Percentiles rank a stretch among this genome's conserved stretches.
phyloP scores from a whole-genome alignment of 64 coral and sea anemone species.

The Montipora sp. region DNA sequence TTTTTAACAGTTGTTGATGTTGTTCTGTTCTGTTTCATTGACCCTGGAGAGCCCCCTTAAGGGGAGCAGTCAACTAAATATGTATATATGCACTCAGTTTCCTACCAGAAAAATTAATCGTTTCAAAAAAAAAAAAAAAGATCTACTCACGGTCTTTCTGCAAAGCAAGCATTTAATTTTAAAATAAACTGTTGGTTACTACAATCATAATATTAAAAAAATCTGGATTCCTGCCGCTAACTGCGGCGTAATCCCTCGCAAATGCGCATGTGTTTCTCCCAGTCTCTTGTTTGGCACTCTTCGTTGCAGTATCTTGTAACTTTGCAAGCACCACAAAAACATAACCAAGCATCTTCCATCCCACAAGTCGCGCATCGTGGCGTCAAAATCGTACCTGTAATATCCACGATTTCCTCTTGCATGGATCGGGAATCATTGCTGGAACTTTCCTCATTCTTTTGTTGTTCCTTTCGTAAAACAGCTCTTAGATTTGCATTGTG shows the following conservation, averaged over 20 bases:
- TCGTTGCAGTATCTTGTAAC: slow-evolving; percentile 40
- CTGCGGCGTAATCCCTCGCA: background rate
- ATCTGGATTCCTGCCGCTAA: background rate
- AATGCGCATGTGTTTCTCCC: slow-evolving; percentile 1
- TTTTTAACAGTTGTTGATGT: too few relatives aligned
- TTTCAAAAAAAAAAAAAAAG: too few relatives aligned
- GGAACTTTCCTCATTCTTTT: background rate
- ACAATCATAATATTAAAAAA: background rate
- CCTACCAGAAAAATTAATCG: too few relatives aligned
- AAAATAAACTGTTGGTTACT: background rate
- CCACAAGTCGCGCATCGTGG: slow-evolving; percentile 7
- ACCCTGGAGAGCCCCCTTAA: too few relatives aligned
- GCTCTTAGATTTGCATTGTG: background rate
- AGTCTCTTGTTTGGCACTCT: background rate
- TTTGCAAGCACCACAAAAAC: slow-evolving; percentile 4
- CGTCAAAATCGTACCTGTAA: background rate
- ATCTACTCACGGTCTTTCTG: background rate
- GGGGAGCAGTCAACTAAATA: too few relatives aligned
- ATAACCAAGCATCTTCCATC: slow-evolving; percentile 10
- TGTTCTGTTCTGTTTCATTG: too few relatives aligned
- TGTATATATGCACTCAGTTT: too few relatives aligned
- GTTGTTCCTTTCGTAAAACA: background rate
- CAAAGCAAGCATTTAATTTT: background rate
- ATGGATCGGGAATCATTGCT: background rate
- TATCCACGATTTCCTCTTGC: background rate